Conservation (phyloP, 2,888 invertebrate genomes). For the Mimachlamys varia region DNA sequence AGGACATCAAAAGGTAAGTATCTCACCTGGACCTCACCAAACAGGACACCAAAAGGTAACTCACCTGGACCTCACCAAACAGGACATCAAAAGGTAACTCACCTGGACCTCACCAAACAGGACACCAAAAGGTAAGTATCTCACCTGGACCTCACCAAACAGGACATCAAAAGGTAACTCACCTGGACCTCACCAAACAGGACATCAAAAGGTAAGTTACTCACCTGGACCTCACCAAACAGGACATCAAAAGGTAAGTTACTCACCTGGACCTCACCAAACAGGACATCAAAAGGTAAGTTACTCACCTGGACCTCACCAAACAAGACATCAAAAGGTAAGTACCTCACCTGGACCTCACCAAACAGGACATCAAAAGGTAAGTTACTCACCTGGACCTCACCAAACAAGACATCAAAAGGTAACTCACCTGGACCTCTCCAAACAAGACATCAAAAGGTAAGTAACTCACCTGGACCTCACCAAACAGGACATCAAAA, state of each 20-base stretch:
- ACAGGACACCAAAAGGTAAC: no score
- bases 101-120: no score
- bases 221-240: conserved; percentile 74
- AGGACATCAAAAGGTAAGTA: no score
- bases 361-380: conserved; percentile 78
- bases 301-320: conserved; percentile 71
- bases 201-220: no score
- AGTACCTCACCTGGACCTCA: conserved; percentile 76
- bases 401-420: conserved; percentile 76
- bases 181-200: no score
- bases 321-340: conserved; percentile 79
- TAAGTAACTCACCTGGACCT: conserved; percentile 71
- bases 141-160: no score
- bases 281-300: conserved; percentile 76
- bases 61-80: no score
- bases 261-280: conserved; percentile 74
- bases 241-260: conserved; percentile 76
- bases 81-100: no score
- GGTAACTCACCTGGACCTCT: conserved; percentile 72
- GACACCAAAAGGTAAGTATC: no score
- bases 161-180: no score
- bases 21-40: no score
- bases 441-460: conserved; percentile 78
- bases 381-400: conserved; percentile 71
- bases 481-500: conserved; percentile 76